Base-by-base conservation (phyloP, 1,140 invertebrate genomes). In the Drosophila simulans region DNA sequence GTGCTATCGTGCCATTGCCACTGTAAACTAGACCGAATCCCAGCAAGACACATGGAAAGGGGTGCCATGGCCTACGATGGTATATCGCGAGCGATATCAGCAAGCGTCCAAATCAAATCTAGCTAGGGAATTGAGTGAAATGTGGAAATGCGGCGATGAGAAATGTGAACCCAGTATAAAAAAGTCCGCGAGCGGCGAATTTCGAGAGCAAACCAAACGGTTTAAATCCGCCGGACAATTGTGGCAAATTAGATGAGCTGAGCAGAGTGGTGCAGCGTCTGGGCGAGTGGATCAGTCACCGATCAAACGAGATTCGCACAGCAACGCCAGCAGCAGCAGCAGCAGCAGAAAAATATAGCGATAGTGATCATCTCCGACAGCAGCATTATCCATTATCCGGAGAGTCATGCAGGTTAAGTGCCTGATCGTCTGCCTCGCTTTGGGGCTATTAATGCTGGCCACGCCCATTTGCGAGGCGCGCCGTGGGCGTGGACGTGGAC, bases 401-500 rank as follows among this genome's bases (percentile, higher is more conserved):
- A 68, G 46, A 68, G 64, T 45, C 59, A 92, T 92, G 91, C 86
- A 90, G 80, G 46, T 64, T 15, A 92, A 86, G 69, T 60, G 86
- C 45, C 59, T 91, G 57, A 43, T 81, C 13, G 74, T 92, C 58
- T 89, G 80, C 43, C 45, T 92, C 15, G 75, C 79, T 52, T 65
- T 86, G 65, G 84, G 69, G 51, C 73, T 92, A 27, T 64, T 92
- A 4, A 74, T 92, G 58, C 71, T 92, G 15, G 76, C 91, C 90
- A 52, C 73, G 82, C 56, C 91, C 81, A 62, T 63, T 88, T 70
- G 80, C 58, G 62, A 77, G 93, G 92, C 91, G 11, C 90, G 96
- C 27, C 93, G 96, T 88, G 95, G 94, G 15, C 93, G 96, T 62
- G 92, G 93, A 11, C 93, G 95, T 73, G 93, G 94, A 43, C 94